These are phyloP conservation scores for Sturnira hondurensis DNA, from an alignment of 2,113 vertebrate genomes.

Conservation along the genomic window DNA sequence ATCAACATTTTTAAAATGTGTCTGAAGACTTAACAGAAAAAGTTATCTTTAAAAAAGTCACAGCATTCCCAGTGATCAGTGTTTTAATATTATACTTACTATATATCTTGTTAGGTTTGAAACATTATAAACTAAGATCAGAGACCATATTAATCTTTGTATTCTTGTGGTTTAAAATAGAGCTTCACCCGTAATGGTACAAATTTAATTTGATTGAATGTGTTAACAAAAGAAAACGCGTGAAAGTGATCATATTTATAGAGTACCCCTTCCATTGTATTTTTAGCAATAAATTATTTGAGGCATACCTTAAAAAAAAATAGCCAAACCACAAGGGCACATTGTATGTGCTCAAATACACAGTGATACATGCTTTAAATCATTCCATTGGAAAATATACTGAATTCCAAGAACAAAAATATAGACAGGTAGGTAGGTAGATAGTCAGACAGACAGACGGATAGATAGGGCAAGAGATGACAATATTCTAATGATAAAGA, in stretches of 20 bases:
- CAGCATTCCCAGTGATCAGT: slow-evolving; percentile 45
- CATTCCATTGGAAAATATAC: background rate
- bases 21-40: slow-evolving; percentile 64
- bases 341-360: background rate
- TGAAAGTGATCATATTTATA: background rate
- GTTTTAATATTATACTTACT: slow-evolving; percentile 63
- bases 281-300: slow-evolving; percentile 22
- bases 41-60: slow-evolving; percentile 37
- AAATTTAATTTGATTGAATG: background rate
- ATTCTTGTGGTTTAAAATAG: background rate
- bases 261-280: background rate
- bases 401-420: background rate
- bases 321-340: background rate
- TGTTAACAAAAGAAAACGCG: background rate
- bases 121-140: background rate
- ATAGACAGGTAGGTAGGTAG: background rate
- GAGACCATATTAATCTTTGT: background rate
- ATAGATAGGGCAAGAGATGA: background rate
- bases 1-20: slow-evolving; percentile 61
- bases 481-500: slow-evolving; percentile 1
- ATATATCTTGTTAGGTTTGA: slow-evolving; percentile 12
- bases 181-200: background rate
- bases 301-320: slow-evolving; percentile 3
- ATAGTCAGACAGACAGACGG: too few species aligned
- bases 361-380: background rate